Percentiles rank a stretch among this genome's conserved stretches.
Evolutionary conservation across 2,113 vertebrate genomes (phyloP).

Genomic region (Ameiurus melas): DNA sequence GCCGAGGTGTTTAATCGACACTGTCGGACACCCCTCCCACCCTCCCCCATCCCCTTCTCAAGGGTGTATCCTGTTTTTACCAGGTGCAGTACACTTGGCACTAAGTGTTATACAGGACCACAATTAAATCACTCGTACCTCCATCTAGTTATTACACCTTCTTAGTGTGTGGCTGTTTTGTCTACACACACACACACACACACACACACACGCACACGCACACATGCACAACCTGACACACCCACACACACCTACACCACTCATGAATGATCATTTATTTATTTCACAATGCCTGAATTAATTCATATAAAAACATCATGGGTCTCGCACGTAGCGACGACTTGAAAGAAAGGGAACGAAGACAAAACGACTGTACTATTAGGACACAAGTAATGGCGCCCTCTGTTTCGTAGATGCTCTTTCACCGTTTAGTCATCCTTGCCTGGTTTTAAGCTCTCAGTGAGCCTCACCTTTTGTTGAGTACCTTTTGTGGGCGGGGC

Average conservation of each 20-base stretch:
- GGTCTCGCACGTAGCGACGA: neutral
- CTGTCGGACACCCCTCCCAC: constrained; percentile 52
- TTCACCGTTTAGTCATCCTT: neutral
- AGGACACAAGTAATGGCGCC: neutral
- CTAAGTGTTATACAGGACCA: constrained; percentile 65
- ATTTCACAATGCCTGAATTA: neutral
- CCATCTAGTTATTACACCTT: constrained; percentile 61
- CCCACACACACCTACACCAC: neutral
- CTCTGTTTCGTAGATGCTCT: neutral
- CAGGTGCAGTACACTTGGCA: constrained; percentile 68
- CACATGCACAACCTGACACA: neutral
- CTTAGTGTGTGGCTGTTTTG: constrained; percentile 46
- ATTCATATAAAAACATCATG: neutral
- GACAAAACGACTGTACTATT: neutral
- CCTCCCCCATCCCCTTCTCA: constrained; percentile 22
- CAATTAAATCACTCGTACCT: constrained; percentile 71
- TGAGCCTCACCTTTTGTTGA: neutral
- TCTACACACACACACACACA: constrained; percentile 38
- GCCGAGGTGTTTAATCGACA: constrained; percentile 67
- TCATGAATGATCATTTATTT: neutral
- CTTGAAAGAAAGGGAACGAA: neutral
- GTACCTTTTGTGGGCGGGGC: neutral
- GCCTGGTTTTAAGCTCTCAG: neutral
- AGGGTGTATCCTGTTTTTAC: constrained; percentile 70
- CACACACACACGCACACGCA: constrained; percentile 22